Conservation (phyloP, 2,888 invertebrate species). For the Polydesmus complanatus region DNA sequence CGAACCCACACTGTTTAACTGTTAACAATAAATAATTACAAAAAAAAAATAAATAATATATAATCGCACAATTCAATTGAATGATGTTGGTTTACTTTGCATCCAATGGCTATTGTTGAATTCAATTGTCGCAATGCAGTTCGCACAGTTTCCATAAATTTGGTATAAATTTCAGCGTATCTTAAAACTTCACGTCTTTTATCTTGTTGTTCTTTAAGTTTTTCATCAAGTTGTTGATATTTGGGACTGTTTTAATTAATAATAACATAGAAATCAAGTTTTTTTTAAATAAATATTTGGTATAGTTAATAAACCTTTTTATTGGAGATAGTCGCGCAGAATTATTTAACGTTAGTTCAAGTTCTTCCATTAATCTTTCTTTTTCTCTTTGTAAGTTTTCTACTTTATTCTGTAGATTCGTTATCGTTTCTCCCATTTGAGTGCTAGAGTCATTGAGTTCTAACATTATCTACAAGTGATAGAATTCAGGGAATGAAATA, state of each 20-base stretch:
- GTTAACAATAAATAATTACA: too few species aligned
- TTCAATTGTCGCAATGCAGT: constrained; percentile 8
- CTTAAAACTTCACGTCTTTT: not conserved
- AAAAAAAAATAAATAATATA: not conserved
- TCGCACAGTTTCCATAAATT: constrained; percentile 6
- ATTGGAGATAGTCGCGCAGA: not conserved
- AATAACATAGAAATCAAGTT: not conserved
- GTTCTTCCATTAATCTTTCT: not conserved
- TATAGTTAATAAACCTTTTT: not conserved
- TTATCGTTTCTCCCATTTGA: constrained; percentile 1
- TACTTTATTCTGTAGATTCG: constrained; percentile 2
- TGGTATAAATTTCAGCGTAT: not conserved
- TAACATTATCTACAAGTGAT: not conserved
- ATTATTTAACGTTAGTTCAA: not conserved
- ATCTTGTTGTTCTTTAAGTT: not conserved
- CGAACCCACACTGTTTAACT: not conserved
- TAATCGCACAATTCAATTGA: too few species aligned
- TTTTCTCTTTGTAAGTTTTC: constrained; percentile 9
- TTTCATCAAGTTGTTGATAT: not conserved
- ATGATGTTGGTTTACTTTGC: constrained; percentile 2
- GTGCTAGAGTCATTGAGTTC: not conserved
- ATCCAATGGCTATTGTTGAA: constrained; percentile 6
- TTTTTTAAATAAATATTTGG: too few species aligned
- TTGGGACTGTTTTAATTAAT: not conserved
- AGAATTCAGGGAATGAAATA: not conserved